Evolutionary conservation across 1,140 invertebrate genomes (phyloP).

Genomic region (Saccostrea echinata): DNA sequence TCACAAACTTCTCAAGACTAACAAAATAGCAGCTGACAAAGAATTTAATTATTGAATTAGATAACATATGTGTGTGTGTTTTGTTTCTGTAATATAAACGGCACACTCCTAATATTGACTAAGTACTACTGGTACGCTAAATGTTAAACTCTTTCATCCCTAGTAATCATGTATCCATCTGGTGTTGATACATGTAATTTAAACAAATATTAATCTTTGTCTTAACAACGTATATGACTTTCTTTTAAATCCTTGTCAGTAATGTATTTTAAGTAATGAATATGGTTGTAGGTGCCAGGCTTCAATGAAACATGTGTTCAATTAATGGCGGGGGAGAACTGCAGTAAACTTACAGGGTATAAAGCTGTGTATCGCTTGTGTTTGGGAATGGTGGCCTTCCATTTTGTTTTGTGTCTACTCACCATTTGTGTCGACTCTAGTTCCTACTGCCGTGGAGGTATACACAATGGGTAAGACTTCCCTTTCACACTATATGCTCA

Average conservation of each 20-base stretch:
- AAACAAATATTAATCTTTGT: too few relatives aligned
- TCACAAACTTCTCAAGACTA: too few relatives aligned
- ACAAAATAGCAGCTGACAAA: too few relatives aligned
- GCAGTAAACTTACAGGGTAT: slow-evolving; percentile 79
- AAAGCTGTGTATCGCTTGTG: slow-evolving; percentile 81
- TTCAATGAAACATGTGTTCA: slow-evolving; percentile 78
- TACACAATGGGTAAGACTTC: slow-evolving; percentile 79
- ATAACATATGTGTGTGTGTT: too few relatives aligned
- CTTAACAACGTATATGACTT: too few relatives aligned
- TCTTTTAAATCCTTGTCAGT: background rate
- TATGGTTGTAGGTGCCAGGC: slow-evolving; percentile 76
- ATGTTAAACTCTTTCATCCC: too few relatives aligned
- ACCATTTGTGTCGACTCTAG: slow-evolving; percentile 78
- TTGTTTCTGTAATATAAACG: too few relatives aligned
- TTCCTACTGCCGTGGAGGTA: slow-evolving; percentile 77
- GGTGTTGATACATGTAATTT: too few relatives aligned
- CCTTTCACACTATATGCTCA: too few relatives aligned
- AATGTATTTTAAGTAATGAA: background rate
- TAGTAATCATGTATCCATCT: background rate
- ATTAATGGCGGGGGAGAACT: slow-evolving; percentile 78
- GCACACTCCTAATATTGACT: too few relatives aligned
- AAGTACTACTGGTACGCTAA: too few relatives aligned
- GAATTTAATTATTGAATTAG: background rate
- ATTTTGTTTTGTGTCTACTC: slow-evolving; percentile 76
- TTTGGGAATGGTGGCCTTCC: slow-evolving; percentile 79